A percentile compares a stretch with the other conserved stretches of the same genome.
Conservation (phyloP, 2,888 invertebrate species). For the Spicauda simplicius region DNA sequence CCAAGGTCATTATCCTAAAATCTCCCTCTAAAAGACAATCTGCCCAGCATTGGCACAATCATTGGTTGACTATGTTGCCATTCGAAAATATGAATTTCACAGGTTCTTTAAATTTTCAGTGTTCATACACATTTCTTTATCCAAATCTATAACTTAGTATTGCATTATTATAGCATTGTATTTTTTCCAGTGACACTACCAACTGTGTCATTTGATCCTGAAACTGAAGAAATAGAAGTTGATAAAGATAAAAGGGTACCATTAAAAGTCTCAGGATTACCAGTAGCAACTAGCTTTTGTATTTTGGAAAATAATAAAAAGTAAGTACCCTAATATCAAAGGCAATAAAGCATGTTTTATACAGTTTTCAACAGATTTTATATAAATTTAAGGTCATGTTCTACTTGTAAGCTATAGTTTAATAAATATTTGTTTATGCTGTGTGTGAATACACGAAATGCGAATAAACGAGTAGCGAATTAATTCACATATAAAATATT, state of each 20-base stretch:
- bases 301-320: constrained; percentile 87
- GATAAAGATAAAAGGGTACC: constrained; percentile 80
- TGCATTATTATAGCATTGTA: not conserved
- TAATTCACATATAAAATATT: too few species aligned
- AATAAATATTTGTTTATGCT: too few species aligned
- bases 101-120: too few species aligned
- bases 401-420: too few species aligned
- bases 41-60: not conserved
- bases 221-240: constrained; percentile 87
- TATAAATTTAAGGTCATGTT: too few species aligned
- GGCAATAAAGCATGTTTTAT: not conserved
- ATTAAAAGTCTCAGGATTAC: constrained; percentile 84
- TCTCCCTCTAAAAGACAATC: too few species aligned
- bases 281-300: constrained; percentile 90
- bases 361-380: too few species aligned
- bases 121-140: not conserved
- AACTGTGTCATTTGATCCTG: constrained; percentile 87
- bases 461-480: too few species aligned
- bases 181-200: constrained; percentile 87
- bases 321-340: constrained; percentile 46
- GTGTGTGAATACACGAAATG: too few species aligned
- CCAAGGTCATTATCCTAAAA: too few species aligned
- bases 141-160: not conserved
- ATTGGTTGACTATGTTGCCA: not conserved
- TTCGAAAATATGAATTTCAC: too few species aligned